Conservation (phyloP, 2,797 vertebrate species). For the Rhinoraja longicauda region DNA sequence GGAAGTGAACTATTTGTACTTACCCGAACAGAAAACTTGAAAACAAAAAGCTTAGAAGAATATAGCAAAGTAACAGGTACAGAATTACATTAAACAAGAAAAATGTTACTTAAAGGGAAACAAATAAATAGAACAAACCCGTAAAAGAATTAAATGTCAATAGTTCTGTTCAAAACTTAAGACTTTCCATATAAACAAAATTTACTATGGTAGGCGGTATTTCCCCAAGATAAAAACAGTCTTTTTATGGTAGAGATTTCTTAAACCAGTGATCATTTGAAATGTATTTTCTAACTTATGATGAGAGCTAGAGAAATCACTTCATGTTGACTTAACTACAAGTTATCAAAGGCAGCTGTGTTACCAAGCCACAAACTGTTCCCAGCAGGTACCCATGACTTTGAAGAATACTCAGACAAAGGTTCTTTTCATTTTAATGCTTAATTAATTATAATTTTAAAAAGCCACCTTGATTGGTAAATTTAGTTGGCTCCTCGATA, state of each 20-base stretch:
- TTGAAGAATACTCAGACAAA: neutral
- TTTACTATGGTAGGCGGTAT: neutral
- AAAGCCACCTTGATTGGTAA: neutral
- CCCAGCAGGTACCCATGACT: neutral
- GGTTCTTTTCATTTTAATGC: neutral
- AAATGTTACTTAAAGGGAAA: slow-evolving; percentile 33
- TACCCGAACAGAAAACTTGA: slow-evolving; percentile 47
- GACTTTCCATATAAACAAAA: neutral
- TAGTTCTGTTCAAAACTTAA: neutral
- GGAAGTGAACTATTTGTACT: slow-evolving; percentile 46
- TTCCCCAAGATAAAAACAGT: neutral
- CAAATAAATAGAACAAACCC: slow-evolving; percentile 24
- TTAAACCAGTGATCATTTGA: neutral
- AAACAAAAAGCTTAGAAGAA: slow-evolving; percentile 46
- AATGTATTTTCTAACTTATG: neutral
- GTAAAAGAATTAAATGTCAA: neutral
- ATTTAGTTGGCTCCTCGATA: neutral
- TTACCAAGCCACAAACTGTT: neutral
- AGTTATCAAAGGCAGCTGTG: neutral
- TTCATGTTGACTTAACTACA: neutral
- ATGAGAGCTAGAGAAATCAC: neutral
- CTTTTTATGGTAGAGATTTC: neutral
- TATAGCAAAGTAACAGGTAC: slow-evolving; percentile 42
- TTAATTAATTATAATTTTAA: neutral
- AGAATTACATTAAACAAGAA: slow-evolving; percentile 28